Evolutionary conservation across 2,113 vertebrate genomes (phyloP), one percentile per base, ranked within the genome.

Genomic region (Hippocampus barbouri): DNA sequence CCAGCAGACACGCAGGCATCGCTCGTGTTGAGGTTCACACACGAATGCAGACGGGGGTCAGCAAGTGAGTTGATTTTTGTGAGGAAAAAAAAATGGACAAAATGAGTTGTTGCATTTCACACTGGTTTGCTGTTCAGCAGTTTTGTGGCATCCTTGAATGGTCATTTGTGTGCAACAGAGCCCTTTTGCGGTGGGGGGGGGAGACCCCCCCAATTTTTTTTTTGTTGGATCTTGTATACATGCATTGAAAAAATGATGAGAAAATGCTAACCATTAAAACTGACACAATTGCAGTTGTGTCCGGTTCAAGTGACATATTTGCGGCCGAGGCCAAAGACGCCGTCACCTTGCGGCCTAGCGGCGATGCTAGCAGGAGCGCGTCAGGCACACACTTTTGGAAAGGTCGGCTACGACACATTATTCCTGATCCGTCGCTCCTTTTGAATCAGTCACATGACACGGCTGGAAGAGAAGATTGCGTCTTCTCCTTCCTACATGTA

Each of bases 391-490:
- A 34, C 70, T 61, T 53, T 15, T 63, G 41, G 66, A 78, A 85
- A 84, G 61, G 84, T 85, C 77, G 77, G 57, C 34, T 67, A 30
- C 66, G 76, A 41, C 69, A 75, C 69, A 74, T 77, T 54, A 75
- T 80, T 79, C 57, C 71, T 65, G 49, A 68, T 82, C 72, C 80
- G 65, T 71, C 72, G 59, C 67, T 77, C 75, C 65, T 63, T 59
- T n/a, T 68, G 81, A 87, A 87, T 87, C 90, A 88, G 80, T 72
- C 72, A 88, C 74, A 59, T 82, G 75, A 87, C 81, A 83, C 61
- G n/a, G 67, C 67, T 70, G 61, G 60, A 70, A 85, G 71, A 72
- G 64, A 72, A 85, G 70, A 76, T 70, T 65, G 64, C n/a, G 51
- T 63, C 21, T 34, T 23, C 6, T 40, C 2, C 34, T 71, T 15